A percentile compares a stretch with the other conserved stretches of the same genome.
Conservation (phyloP, 1,140 invertebrate species). For the Papilio xuthus region DNA sequence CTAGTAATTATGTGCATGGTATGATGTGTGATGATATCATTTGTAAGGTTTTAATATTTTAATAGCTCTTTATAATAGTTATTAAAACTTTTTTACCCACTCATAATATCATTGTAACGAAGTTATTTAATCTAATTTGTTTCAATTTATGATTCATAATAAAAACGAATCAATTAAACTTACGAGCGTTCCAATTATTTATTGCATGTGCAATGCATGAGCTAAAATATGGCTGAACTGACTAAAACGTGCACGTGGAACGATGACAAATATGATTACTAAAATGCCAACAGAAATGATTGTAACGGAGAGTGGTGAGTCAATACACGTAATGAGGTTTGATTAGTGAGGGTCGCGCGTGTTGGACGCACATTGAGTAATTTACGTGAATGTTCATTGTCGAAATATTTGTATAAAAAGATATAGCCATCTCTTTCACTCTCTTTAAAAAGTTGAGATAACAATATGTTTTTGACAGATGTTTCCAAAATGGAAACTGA, state of each 20-base stretch:
- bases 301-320: slow-evolving; percentile 64
- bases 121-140: neutral
- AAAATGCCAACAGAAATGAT: slow-evolving; percentile 61
- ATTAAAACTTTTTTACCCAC: neutral
- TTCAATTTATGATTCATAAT: neutral
- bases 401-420: neutral
- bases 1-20: neutral
- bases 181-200: neutral
- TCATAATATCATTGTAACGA: neutral
- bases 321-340: slow-evolving; percentile 70
- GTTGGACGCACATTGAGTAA: slow-evolving; percentile 43
- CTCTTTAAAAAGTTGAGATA: neutral
- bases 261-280: slow-evolving; percentile 44
- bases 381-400: neutral
- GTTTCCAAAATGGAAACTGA: neutral
- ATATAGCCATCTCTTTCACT: neutral
- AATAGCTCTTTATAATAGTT: too few relatives aligned
- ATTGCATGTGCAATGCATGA: neutral
- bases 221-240: neutral
- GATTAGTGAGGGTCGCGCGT: slow-evolving; percentile 58
- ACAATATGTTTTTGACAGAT: neutral
- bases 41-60: too few relatives aligned
- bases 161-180: neutral
- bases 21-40: too few relatives aligned
- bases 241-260: slow-evolving; percentile 13